A percentile compares a stretch with the other conserved stretches of the same genome.
These are phyloP conservation scores for Diorhabda carinulata DNA, from an alignment of 1,140 invertebrate species.

Conservation along the genomic window DNA sequence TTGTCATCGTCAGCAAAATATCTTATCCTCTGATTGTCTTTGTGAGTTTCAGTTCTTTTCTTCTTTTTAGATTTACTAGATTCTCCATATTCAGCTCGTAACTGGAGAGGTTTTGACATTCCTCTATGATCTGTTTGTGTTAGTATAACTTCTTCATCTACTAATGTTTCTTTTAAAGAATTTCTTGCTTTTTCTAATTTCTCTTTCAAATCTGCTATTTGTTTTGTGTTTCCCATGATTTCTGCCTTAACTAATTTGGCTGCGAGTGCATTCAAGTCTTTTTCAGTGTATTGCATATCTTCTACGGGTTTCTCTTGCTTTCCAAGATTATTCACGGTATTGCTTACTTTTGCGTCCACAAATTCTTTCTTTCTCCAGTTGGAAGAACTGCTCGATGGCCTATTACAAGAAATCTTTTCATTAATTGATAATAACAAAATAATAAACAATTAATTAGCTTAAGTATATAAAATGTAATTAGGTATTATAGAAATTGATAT, in stretches of 20 bases:
- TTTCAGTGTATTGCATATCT: constrained; percentile 52
- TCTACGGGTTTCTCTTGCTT: not conserved
- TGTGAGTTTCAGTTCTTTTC: constrained; percentile 70
- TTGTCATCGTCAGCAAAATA: constrained; percentile 92
- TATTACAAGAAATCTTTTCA: not conserved
- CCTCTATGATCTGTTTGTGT: constrained; percentile 69
- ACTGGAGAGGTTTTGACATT: constrained; percentile 54
- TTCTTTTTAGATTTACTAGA: constrained; percentile 47
- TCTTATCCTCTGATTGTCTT: constrained; percentile 65
- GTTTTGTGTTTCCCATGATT: constrained; percentile 73
- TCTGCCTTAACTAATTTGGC: constrained; percentile 89
- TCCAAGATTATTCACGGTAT: not conserved
- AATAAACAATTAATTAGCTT: too few relatives aligned
- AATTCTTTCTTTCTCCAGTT: constrained; percentile 33
- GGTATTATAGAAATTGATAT: too few relatives aligned
- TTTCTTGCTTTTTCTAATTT: constrained; percentile 68
- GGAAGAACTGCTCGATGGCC: constrained; percentile 30
- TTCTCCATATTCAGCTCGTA: constrained; percentile 42
- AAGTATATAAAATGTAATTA: too few relatives aligned
- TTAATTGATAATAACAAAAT: too few relatives aligned
- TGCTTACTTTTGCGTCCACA: not conserved
- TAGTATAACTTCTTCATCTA: constrained; percentile 64
- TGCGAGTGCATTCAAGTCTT: constrained; percentile 82
- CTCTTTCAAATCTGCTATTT: constrained; percentile 66
- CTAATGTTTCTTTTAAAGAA: constrained; percentile 48